Conservation (phyloP, 2,113 vertebrate genomes). For the Microtus ochrogaster region DNA sequence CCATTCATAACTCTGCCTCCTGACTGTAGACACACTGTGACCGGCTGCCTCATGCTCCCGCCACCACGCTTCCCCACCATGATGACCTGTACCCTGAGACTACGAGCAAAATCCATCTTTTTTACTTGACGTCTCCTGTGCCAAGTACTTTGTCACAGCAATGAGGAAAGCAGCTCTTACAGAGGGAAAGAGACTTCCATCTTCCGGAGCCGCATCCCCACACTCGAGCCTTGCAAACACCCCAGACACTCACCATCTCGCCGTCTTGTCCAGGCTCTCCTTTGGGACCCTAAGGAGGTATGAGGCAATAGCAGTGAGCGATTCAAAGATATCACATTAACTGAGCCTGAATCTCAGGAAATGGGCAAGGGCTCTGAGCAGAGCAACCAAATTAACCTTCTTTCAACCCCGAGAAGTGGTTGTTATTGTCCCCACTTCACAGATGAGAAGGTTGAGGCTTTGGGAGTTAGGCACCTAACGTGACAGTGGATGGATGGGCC, state of each 20-base stretch:
- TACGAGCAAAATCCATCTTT: background rate
- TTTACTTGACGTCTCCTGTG: background rate
- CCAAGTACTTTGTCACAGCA: background rate
- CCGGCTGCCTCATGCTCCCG: background rate
- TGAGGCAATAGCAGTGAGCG: background rate
- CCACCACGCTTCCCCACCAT: background rate
- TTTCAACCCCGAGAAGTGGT: background rate
- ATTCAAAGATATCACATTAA: fast-evolving
- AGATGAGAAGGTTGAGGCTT: background rate
- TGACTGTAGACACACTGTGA: background rate
- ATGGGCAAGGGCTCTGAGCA: background rate
- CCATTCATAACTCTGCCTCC: background rate
- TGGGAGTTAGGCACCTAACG: background rate
- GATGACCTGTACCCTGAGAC: background rate
- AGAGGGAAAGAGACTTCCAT: background rate
- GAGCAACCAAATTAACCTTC: background rate
- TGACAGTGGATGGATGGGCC: background rate
- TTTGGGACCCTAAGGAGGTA: slow-evolving; percentile 84
- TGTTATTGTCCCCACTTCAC: background rate
- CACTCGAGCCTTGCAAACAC: background rate
- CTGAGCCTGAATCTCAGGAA: background rate
- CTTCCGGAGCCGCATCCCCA: fast-evolving
- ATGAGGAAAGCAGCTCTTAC: background rate
- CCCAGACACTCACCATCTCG: slow-evolving; percentile 85
- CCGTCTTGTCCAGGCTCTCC: slow-evolving; percentile 90